Evolutionary conservation across 1,140 invertebrate species (phyloP).

Genomic region (Eriosoma lanigerum): DNA sequence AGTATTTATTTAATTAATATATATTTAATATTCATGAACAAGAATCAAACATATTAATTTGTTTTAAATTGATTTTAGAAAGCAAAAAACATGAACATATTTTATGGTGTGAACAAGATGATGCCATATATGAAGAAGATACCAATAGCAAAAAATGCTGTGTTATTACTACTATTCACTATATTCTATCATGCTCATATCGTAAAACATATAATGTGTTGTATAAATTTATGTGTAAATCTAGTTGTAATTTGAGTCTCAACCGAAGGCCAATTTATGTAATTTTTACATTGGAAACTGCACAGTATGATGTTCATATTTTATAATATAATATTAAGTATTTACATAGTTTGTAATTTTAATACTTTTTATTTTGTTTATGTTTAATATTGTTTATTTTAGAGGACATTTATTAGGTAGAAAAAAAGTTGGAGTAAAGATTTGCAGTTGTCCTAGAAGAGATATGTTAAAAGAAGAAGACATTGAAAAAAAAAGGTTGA

Average conservation of each 20-base stretch:
- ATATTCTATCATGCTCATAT: slow-evolving; percentile 16
- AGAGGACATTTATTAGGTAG: slow-evolving; percentile 68
- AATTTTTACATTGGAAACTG: slow-evolving; percentile 74
- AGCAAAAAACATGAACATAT: slow-evolving; percentile 59
- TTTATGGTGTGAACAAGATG: slow-evolving; percentile 62
- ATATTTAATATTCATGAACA: neutral
- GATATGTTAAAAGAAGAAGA: slow-evolving; percentile 73
- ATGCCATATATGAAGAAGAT: slow-evolving; percentile 62
- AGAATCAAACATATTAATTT: neutral
- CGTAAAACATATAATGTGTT: slow-evolving; percentile 58
- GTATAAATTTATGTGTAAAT: slow-evolving; percentile 80
- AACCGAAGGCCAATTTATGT: slow-evolving; percentile 74
- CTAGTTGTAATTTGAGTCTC: slow-evolving; percentile 76
- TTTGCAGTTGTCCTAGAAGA: slow-evolving; percentile 82
- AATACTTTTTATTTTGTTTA: slow-evolving; percentile 52
- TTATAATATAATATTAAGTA: neutral
- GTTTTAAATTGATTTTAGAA: slow-evolving; percentile 36
- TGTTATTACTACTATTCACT: slow-evolving; percentile 53
- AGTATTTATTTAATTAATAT: neutral
- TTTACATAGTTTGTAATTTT: neutral
- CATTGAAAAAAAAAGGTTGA: slow-evolving; percentile 11
- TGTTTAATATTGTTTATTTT: slow-evolving; percentile 55
- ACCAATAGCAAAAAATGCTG: slow-evolving; percentile 60
- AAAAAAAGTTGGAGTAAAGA: slow-evolving; percentile 67
- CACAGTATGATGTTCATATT: slow-evolving; percentile 57